Conservation (phyloP, 2,113 vertebrate species). For the Narcine bancroftii region DNA sequence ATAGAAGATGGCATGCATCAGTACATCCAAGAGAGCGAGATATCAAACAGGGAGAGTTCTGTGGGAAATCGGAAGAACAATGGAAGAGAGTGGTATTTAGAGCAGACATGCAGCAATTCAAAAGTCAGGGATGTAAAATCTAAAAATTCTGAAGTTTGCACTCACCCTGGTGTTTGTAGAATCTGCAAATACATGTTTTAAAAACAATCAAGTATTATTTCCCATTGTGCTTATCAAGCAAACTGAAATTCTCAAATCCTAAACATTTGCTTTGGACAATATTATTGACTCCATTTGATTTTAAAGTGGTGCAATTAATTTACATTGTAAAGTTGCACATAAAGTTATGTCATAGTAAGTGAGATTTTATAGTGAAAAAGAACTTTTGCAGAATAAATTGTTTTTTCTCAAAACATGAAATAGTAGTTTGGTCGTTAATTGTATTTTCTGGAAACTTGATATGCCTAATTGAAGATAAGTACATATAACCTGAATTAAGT, state of each 20-base stretch:
- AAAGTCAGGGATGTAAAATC: background rate
- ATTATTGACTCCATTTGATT: no score
- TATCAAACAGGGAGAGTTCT: background rate
- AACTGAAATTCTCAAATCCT: background rate
- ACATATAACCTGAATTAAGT: background rate
- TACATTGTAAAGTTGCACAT: background rate
- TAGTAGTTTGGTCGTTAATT: background rate
- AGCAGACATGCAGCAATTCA: background rate
- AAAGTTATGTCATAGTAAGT: background rate
- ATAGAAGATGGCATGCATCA: background rate
- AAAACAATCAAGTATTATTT: background rate
- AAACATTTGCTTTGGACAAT: background rate
- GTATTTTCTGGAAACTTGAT: background rate
- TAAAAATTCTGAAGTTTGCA: background rate
- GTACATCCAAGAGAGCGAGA: background rate
- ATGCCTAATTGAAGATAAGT: background rate
- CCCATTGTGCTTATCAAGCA: background rate
- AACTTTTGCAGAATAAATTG: background rate
- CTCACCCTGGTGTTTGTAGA: background rate
- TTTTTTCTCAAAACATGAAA: conserved; percentile 8
- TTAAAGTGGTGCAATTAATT: no score
- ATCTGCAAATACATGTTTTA: background rate
- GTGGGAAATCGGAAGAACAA: background rate
- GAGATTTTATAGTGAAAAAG: background rate
- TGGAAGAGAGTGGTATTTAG: background rate